Conservation (phyloP, 2,888 invertebrate genomes). For the Latheticus oryzae region DNA sequence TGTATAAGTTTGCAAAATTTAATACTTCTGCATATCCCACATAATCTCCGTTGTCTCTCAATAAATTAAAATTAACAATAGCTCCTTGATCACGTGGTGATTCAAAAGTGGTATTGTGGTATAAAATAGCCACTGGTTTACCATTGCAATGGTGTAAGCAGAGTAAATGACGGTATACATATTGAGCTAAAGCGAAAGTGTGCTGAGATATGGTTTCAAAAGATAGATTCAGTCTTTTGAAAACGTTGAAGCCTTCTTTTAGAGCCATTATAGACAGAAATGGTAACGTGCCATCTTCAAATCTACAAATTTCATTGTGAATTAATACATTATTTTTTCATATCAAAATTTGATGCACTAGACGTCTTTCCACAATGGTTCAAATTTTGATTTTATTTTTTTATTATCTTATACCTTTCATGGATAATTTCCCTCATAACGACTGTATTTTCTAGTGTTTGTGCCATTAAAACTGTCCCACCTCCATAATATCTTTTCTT, state of each 20-base stretch:
- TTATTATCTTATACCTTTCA: no score
- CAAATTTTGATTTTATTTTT: background rate
- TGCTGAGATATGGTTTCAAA: constrained; percentile 78
- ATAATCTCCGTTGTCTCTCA: constrained; percentile 79
- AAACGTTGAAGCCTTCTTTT: constrained; percentile 83
- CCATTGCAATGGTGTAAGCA: constrained; percentile 80
- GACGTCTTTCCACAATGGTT: background rate
- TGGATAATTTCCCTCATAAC: constrained; percentile 75
- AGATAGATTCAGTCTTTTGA: constrained; percentile 74
- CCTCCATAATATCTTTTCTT: constrained; percentile 90
- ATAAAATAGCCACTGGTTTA: constrained; percentile 75
- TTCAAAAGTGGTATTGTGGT: constrained; percentile 78
- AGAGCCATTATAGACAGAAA: constrained; percentile 87
- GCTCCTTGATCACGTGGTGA: constrained; percentile 79
- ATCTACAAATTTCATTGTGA: constrained; percentile 68
- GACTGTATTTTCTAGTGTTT: constrained; percentile 79
- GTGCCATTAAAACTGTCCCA: constrained; percentile 89
- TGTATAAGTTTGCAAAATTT: constrained; percentile 87
- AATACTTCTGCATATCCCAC: constrained; percentile 93
- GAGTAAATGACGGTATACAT: constrained; percentile 74
- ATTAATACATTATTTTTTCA: background rate
- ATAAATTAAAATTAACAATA: constrained; percentile 89
- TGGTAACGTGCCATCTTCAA: constrained; percentile 94
- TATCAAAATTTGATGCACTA: background rate
- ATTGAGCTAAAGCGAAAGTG: constrained; percentile 80